Conservation (phyloP, 2,888 invertebrate species). For the Dendrolimus houi region DNA sequence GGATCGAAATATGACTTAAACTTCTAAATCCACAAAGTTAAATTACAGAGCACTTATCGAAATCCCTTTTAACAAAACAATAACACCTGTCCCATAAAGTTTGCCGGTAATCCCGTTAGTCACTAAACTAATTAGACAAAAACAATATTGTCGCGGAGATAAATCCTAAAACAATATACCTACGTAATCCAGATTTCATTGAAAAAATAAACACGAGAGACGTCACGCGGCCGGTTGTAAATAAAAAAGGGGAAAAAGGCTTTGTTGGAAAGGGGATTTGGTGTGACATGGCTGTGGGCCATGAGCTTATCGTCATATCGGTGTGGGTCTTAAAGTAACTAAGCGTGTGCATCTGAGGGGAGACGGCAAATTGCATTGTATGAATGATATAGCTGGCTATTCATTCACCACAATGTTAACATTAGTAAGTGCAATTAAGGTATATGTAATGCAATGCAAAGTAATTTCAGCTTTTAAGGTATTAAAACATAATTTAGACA, state of each 20-base stretch:
- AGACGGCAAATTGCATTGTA: too few species aligned
- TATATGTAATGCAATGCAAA: too few species aligned
- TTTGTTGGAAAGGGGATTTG: conserved; percentile 48
- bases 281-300: conserved; percentile 40
- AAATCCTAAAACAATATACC: conserved; percentile 7
- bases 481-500: too few species aligned
- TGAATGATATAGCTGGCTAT: too few species aligned
- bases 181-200: conserved; percentile 10
- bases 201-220: conserved; percentile 18
- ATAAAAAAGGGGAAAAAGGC: conserved; percentile 46
- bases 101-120: neutral
- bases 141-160: conserved; percentile 3
- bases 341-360: neutral
- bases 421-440: too few species aligned
- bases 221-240: conserved; percentile 19
- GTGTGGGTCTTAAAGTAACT: conserved; percentile 17
- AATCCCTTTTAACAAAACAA: neutral
- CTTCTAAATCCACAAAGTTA: neutral
- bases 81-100: neutral
- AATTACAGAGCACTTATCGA: neutral
- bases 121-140: neutral
- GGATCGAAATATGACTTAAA: neutral
- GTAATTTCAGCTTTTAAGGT: too few species aligned
- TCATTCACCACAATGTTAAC: too few species aligned
- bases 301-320: conserved; percentile 46